Base-by-base conservation (phyloP, 2,888 invertebrate species). In the Hypolimnas misippus region DNA sequence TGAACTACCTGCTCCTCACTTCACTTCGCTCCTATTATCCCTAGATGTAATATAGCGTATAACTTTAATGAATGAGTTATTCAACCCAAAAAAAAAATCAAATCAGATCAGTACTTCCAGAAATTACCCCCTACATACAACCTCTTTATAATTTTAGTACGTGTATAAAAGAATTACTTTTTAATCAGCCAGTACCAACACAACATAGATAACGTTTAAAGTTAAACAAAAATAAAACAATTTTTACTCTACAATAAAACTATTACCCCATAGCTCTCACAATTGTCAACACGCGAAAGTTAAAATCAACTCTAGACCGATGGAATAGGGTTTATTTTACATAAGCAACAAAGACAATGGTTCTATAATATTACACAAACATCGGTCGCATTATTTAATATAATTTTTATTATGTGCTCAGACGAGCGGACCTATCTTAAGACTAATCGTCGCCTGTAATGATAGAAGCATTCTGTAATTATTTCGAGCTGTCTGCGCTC, bases 361-460 rank as follows among this genome's bases (percentile, higher is more conserved):
- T 10, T 38, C 31, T 61, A 50, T 29, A 14, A 49, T 29, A 8
- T 73, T 73, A 69, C 70, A 69, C 70, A 72, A 73, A 70, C 73
- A 75, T 76, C 73, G 81, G 73, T 78, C 78, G 80, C 79, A 80
- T 86, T 86, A 79, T 84, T 87, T 89, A 88, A 87, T 87, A 87
- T 82, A 86, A 86, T 87, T 88, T 88, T 88, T 88, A 87, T 87
- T 86, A 87, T 78, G 84, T 78, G 86, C 77, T 81, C 87, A 86
- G 84, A 84, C 84, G 76, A 82, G 86, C 84, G 86, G 50, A 77
- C 81, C 87, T 90, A 91, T 92, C 91, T 84, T 62, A 59, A 62
- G 73, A 76, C 82, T 88, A 89, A 90, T 92, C 90, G 89, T 91
- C 91, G 83, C 86, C 84, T 75, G 79, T 85, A 84, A 84, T 90